Base-by-base conservation (phyloP, 1,140 invertebrate genomes). In the Lordiphosa mommai region DNA sequence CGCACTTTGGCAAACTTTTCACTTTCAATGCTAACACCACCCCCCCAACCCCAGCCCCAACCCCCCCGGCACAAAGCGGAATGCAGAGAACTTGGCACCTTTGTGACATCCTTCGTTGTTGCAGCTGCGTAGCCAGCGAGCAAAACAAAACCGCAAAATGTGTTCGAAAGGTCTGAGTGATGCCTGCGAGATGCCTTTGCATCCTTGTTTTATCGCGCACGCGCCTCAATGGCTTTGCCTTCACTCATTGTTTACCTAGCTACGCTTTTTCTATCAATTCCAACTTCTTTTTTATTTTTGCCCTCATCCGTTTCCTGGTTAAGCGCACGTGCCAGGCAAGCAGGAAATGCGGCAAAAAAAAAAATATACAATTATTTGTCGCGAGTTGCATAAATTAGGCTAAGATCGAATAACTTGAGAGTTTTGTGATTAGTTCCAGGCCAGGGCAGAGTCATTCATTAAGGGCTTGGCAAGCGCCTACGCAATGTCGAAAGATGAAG, bases 1-100 rank as follows among this genome's bases (percentile, higher is more conserved):
- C 58, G 82, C 71, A 82, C 82, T 86, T 86, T 76, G 72, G 76
- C 59, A 72, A 85, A 87, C 70, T 87, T 87, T 87, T 87, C 84
- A 87, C 84, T 87, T 87, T 87, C 84, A 79, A 67, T 69, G 48
- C 44, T 57, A 41, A 33, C 60, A 23, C 20, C 27, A 14, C 12
- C 33, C 7, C 23, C 36, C n/a, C 29, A 6, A 13, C 8, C 14
- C 33, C 20, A n/a, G n/a, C n/a, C 13, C 27, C 23, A 14, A n/a
- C 10, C 23, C 29, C 27, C 17, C 27, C 17, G 29, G 20, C 27
- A 16, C 29, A 13, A 46, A 36, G 12, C 17, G 29, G 41, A 23
- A 37, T 48, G 59, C 59, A 52, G 48, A 73, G 48, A 57, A 66
- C 76, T 80, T 80, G 76, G 76, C 70, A 79, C 74, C 74, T 79